Percentiles rank a stretch among this genome's conserved stretches.
Evolutionary conservation across 2,113 vertebrate species (phyloP).

Genomic region (Petaurus breviceps): DNA sequence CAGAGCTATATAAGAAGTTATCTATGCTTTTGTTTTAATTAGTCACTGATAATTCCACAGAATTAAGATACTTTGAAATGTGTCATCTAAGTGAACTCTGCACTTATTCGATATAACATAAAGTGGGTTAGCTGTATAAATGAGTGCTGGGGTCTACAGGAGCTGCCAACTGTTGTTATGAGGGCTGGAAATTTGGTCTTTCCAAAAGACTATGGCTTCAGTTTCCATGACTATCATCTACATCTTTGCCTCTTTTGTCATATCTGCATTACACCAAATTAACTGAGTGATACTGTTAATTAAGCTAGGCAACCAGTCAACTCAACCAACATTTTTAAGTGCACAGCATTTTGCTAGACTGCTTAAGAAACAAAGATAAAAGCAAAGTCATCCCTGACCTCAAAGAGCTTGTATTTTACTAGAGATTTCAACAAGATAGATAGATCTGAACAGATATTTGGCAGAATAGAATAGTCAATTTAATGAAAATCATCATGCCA

Average conservation of each 20-base stretch:
- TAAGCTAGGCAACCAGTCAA: neutral
- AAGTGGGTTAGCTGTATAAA: neutral
- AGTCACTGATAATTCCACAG: slow-evolving; percentile 5
- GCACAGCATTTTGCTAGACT: neutral
- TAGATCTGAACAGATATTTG: neutral
- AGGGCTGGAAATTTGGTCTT: neutral
- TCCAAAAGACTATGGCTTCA: neutral
- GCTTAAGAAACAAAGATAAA: neutral
- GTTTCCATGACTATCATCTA: neutral
- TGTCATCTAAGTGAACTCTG: slow-evolving; percentile 9
- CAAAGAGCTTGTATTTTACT: neutral
- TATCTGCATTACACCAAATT: neutral
- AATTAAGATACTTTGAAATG: slow-evolving; percentile 33
- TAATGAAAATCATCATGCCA: neutral
- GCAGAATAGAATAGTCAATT: neutral
- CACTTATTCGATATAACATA: neutral
- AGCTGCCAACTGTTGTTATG: neutral
- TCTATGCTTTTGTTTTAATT: slow-evolving; percentile 1
- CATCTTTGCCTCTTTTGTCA: neutral
- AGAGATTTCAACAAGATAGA: neutral
- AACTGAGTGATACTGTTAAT: neutral
- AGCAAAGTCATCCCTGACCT: neutral
- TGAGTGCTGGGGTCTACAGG: neutral
- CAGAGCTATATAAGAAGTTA: slow-evolving; percentile 51
- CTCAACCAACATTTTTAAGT: neutral